Evolutionary conservation across 2,113 vertebrate genomes (phyloP), one percentile per base, ranked within the genome.

Genomic region (Chroicocephalus ridibundus): DNA sequence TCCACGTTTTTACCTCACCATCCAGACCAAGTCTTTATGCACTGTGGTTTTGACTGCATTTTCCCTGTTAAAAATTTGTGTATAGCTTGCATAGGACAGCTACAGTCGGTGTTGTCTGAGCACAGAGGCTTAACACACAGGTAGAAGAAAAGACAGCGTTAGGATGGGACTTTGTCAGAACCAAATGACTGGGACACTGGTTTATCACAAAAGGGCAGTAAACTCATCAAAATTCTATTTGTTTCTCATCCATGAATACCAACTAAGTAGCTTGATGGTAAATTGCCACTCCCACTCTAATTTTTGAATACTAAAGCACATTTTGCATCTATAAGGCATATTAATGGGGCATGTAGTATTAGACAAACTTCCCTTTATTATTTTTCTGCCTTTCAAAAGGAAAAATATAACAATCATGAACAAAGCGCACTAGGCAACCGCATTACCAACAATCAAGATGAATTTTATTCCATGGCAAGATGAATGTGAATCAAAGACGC

Each of bases 301-400:
- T 68, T 81, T 27, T 71, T 78, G 17, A 85, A 87, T 54, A 42
- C 11, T 34, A 58, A 79, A 69, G 27, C 27, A 4, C 24, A 77
- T 54, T 90, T 89, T 91, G 55, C 51, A 89, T 85, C 74, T 76
- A 90, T 13, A 77, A 88, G 42, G 71, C 42, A 65, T 46, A 93
- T 54, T 85, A 87, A 79, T 58, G 58, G 32, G 18, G 14, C 42
- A 64, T 6, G 2, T 7, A 65, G 60, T 21, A 87, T 80, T 68
- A 85, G 49, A 85, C 34, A 75, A 21, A 62, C 34, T 82, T 72
- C 3, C 36, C 60, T 24, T 93, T 69, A 34, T 72, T 75, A 69
- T 64, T 92, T 90, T 80, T 75, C 57, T 92, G 40, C 83, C 57
- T 89, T 93, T 93, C 40, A 91, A 89, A 84, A 57, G 76, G 57